These are phyloP conservation scores for Etheostoma cragini DNA, from an alignment of 2,113 vertebrate species.

Conservation along the genomic window DNA sequence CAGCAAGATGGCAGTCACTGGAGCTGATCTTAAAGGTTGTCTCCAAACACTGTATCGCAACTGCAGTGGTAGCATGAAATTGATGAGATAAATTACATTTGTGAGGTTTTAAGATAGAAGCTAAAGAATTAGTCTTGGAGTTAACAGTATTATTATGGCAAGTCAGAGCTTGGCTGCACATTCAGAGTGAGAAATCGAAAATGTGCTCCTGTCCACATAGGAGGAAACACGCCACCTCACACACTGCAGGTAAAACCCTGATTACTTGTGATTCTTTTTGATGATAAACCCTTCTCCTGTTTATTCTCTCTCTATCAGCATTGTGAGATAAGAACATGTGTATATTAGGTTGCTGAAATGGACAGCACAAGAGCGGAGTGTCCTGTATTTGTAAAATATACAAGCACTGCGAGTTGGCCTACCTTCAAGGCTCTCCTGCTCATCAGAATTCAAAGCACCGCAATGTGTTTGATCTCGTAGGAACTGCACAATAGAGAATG, in stretches of 20 bases:
- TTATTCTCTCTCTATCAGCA: neutral
- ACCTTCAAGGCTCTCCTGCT: constrained; percentile 99
- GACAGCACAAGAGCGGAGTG: neutral
- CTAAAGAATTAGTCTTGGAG: neutral
- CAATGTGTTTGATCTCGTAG: constrained; percentile 94
- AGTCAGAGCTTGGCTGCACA: constrained; percentile 40
- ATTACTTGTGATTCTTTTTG: neutral
- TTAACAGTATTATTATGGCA: constrained; percentile 1
- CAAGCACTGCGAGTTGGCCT: constrained; percentile 25
- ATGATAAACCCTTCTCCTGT: neutral
- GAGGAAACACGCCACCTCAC: neutral
- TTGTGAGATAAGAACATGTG: neutral
- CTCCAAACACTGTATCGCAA: constrained; percentile 98
- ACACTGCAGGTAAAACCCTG: neutral
- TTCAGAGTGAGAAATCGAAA: constrained; percentile 2
- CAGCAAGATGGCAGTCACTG: constrained; percentile 92
- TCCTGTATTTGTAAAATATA: neutral
- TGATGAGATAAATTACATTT: too few relatives aligned
- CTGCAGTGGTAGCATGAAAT: constrained; percentile 70
- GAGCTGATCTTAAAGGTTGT: constrained; percentile 95
- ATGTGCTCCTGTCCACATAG: neutral
- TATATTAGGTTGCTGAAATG: neutral
- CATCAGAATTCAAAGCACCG: constrained; percentile 92
- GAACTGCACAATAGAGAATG: constrained; percentile 96
- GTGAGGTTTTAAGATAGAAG: neutral